Evolutionary conservation across 2,888 invertebrate genomes (phyloP).

Genomic region (Sarcophaga subvicina): DNA sequence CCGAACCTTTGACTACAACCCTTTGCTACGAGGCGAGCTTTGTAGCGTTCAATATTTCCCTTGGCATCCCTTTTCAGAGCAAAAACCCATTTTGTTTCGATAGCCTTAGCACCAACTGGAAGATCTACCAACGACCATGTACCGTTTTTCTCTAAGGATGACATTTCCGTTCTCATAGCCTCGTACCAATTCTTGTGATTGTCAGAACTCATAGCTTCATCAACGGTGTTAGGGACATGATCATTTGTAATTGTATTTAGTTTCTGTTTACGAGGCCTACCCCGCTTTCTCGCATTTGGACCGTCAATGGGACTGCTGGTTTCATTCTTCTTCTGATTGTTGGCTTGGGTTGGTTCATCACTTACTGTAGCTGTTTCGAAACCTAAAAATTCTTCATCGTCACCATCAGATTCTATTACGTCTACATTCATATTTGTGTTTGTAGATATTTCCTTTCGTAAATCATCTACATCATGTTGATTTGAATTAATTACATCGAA

Average conservation of each 20-base stretch:
- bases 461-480: not conserved
- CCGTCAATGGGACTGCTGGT: not conserved
- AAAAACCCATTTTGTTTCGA: slow-evolving; percentile 29
- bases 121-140: slow-evolving; percentile 40
- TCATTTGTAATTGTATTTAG: not conserved
- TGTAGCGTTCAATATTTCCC: slow-evolving; percentile 13
- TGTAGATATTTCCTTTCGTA: not conserved
- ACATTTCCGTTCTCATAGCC: not conserved
- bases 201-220: not conserved
- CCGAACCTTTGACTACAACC: slow-evolving; percentile 62
- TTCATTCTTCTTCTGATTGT: not conserved
- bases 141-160: not conserved
- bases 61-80: slow-evolving; percentile 1
- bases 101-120: slow-evolving; percentile 13
- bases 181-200: not conserved
- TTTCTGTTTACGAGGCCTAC: slow-evolving; percentile 8
- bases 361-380: not conserved
- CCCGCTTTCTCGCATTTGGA: slow-evolving; percentile 1
- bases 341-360: not conserved
- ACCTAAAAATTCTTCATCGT: slow-evolving; percentile 9
- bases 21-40: slow-evolving; percentile 22
- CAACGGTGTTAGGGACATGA: not conserved
- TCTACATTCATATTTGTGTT: not conserved
- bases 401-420: not conserved
- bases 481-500: not conserved